Evolutionary conservation across 2,113 vertebrate species (phyloP), one percentile per base, ranked within the genome.

Genomic region (Ochotona curzoniae): DNA sequence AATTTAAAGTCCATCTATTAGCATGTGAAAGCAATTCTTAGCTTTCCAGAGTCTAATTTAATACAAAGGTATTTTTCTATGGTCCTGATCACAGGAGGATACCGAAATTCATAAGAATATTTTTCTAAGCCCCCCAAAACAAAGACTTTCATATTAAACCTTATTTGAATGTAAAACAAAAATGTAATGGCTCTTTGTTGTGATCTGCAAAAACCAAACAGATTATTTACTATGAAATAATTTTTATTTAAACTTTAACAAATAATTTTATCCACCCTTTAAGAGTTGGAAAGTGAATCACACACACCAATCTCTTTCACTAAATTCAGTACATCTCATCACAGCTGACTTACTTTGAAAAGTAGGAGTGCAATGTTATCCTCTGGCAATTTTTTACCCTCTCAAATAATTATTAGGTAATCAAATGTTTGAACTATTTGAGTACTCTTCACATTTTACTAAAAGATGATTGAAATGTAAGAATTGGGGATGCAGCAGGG

Each of bases 1-100:
- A 94, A 89, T 93, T 94, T 95, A 95, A 57, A 89, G 91, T 78
- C 21, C 83, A 93, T 38, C 91, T 84, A 95, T 95, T 96, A 93
- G 66, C 93, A 96, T 79, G 61, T 94, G 70, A 95, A 96, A 95
- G 89, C 82, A 96, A 94, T 81, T 74, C 35, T 47, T 87, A 67
- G 73, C 75, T 89, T 92, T 93, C 64, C 83, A 94, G 66, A 90
- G 30, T 78, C 44, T 70, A 71, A 90, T 86, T 91, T 93, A 94
- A 96, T 75, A 95, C 38, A 82, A 91, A 94, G 47, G 61, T 94
- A 93, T 93, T 93, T 96, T 96, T 79, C 74, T 87, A 79, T 26
- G n/a, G 35, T 94, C 57, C 82, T 66, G 60, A 89, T 92, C n/a
- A 94, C 28, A 90, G 13, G 70, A 92, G 63, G 38, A 94, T 74